Conservation (phyloP, 2,888 invertebrate genomes). For the Ferrisia virgata region DNA sequence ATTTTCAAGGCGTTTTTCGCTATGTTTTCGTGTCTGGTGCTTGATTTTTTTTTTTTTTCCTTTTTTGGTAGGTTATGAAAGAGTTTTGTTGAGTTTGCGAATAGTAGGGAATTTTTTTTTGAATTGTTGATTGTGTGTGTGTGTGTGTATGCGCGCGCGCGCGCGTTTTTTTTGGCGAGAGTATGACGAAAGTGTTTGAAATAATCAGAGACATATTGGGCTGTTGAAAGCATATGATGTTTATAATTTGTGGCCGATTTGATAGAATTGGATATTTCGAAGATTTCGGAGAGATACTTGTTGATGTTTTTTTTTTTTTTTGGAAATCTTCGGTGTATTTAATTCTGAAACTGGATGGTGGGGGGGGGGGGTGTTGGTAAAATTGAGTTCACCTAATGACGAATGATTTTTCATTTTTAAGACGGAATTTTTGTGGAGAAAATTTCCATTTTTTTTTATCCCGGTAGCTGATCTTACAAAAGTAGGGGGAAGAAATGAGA, state of each 20-base stretch:
- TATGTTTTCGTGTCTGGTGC: constrained; percentile 16
- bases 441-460: no score
- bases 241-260: not conserved
- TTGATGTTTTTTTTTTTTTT: no score
- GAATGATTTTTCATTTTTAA: no score
- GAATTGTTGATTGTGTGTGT: not conserved
- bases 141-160: no score
- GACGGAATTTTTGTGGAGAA: not conserved
- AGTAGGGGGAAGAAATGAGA: no score
- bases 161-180: not conserved
- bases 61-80: not conserved
- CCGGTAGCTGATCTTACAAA: no score
- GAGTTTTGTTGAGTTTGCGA: not conserved
- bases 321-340: not conserved
- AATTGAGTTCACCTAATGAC: not conserved
- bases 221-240: not conserved
- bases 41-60: not conserved
- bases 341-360: not conserved
- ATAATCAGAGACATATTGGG: not conserved
- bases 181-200: not conserved
- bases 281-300: not conserved
- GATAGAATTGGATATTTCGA: not conserved
- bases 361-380: no score
- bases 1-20: not conserved
- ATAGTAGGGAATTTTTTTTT: not conserved